Conservation (phyloP, 2,888 invertebrate genomes). For the Geophilus truncorum region DNA sequence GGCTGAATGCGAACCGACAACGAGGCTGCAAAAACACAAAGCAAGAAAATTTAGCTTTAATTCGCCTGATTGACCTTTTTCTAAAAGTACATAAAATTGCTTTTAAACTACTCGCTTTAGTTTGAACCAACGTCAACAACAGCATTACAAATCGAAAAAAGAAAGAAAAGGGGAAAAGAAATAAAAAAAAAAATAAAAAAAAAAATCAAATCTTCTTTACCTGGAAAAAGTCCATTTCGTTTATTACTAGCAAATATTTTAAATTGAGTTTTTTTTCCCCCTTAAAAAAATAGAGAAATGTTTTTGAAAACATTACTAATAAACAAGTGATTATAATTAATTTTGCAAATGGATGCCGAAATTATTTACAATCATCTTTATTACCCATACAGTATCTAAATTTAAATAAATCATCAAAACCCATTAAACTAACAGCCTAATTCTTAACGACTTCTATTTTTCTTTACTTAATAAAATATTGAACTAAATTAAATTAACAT, state of each 20-base stretch:
- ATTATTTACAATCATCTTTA: background rate
- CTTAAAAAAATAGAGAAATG: too few relatives aligned
- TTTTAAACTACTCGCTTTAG: background rate
- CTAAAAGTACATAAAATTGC: background rate
- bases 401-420: background rate
- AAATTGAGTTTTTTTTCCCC: too few relatives aligned
- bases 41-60: background rate
- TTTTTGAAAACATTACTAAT: too few relatives aligned
- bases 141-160: too few relatives aligned
- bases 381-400: background rate
- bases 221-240: background rate
- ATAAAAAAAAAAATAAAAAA: too few relatives aligned
- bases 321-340: background rate
- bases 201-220: background rate
- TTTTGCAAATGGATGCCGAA: background rate
- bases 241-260: background rate
- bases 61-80: background rate
- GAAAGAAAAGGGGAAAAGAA: too few relatives aligned
- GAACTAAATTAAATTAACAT: too few relatives aligned
- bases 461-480: background rate
- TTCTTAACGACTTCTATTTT: background rate
- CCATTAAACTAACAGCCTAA: background rate
- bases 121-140: too few relatives aligned
- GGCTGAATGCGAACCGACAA: slow-evolving; percentile 36
- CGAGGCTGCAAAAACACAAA: slow-evolving; percentile 30